Evolutionary conservation across 2,797 vertebrate species (phyloP).

Genomic region (Sebastolobus alascanus): DNA sequence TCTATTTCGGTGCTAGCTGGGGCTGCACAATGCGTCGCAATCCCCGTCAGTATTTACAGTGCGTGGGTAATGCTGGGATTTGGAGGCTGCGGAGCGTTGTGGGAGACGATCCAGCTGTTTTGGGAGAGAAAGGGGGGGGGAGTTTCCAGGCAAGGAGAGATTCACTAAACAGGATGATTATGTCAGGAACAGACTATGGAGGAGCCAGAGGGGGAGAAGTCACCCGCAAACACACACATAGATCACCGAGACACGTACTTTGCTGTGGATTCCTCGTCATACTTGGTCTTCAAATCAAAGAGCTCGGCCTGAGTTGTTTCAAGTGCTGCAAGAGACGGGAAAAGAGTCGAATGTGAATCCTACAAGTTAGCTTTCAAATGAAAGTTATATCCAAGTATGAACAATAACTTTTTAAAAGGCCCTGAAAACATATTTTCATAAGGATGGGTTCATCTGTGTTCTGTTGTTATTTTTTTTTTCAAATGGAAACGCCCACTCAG

Average conservation of each 20-base stretch:
- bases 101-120: constrained; percentile 79
- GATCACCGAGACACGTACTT: constrained; percentile 89
- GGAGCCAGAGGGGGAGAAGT: constrained; percentile 68
- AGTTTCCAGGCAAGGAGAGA: constrained; percentile 74
- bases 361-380: constrained; percentile 7
- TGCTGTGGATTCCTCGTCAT: constrained; percentile 97
- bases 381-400: constrained; percentile 1
- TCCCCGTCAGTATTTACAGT: constrained; percentile 76
- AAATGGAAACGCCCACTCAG: too few relatives aligned
- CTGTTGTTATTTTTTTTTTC: too few relatives aligned
- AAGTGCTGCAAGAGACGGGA: constrained; percentile 88
- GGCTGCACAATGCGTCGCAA: constrained; percentile 61
- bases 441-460: too few relatives aligned
- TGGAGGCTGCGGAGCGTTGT: constrained; percentile 69
- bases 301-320: constrained; percentile 98
- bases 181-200: constrained; percentile 72
- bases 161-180: constrained; percentile 80
- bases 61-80: constrained; percentile 75
- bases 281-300: constrained; percentile 99
- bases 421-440: background rate
- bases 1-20: constrained; percentile 51
- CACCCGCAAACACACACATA: constrained; percentile 63
- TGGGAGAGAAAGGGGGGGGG: constrained; percentile 57
- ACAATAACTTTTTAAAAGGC: constrained; percentile 3
- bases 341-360: constrained; percentile 17